These are phyloP conservation scores for Thamnophis elegans DNA, from an alignment of 2,797 vertebrate species.

Conservation along the genomic window DNA sequence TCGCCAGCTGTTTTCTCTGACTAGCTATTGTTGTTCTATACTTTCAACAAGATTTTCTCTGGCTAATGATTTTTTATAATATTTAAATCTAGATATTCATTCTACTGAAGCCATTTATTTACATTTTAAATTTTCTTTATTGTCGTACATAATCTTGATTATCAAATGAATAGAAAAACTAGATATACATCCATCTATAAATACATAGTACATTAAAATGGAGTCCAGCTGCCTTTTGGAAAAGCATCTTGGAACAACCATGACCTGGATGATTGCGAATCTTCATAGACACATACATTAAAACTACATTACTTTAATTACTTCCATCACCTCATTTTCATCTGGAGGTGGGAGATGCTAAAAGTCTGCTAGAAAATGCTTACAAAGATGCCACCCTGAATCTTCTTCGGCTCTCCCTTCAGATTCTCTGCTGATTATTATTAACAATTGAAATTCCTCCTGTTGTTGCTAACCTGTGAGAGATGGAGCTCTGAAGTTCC, in stretches of 20 bases:
- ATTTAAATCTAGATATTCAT: background rate
- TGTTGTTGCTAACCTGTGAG: background rate
- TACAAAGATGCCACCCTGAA: background rate
- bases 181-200: background rate
- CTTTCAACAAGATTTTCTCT: background rate
- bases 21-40: background rate
- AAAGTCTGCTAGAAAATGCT: background rate
- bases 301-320: background rate
- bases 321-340: background rate
- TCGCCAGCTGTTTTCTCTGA: background rate
- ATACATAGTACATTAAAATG: background rate
- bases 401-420: background rate
- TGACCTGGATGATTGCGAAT: background rate
- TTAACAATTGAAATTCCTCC: background rate
- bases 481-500: background rate
- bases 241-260: background rate
- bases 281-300: background rate
- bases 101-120: background rate
- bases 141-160: background rate
- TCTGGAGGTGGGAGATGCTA: background rate
- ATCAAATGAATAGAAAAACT: background rate
- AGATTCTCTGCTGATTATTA: background rate
- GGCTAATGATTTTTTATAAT: background rate
- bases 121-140: background rate
- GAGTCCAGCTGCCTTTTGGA: background rate